These are phyloP conservation scores for Rotaria magnacalcarata DNA, from an alignment of 2,888 invertebrate genomes.

Conservation along the genomic window DNA sequence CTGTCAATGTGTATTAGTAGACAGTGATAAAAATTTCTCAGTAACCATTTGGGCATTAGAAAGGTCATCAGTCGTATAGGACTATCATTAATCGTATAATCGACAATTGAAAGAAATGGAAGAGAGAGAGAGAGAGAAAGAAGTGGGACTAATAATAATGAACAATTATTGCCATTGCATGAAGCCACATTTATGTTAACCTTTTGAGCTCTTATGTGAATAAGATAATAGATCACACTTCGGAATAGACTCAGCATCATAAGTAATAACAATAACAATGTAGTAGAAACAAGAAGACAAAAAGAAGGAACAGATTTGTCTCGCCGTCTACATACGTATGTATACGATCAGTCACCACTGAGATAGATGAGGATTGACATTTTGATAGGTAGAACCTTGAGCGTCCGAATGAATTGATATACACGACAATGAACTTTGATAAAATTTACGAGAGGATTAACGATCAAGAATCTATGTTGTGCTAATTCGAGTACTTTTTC, in stretches of 20 bases:
- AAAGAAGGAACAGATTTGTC: not conserved
- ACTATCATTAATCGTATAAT: not conserved
- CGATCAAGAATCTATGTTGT: not conserved
- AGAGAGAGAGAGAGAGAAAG: not conserved
- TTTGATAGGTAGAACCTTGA: conserved; percentile 26
- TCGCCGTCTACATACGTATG: not conserved
- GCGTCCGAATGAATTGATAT: not conserved
- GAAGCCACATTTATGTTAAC: not conserved
- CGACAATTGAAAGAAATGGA: not conserved
- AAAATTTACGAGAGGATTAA: conserved; percentile 17
- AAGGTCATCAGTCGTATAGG: not conserved
- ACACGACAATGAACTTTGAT: conserved; percentile 6
- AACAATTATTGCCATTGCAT: not conserved
- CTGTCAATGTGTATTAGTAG: not conserved
- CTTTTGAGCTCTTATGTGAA: not conserved
- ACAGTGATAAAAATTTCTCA: not conserved
- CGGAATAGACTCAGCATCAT: not conserved
- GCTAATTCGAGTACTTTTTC: not conserved
- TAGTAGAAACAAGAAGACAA: not conserved
- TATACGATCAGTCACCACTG: not conserved
- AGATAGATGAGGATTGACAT: not conserved
- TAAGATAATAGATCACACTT: conserved; percentile 26
- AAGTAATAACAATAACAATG: conserved; percentile 7
- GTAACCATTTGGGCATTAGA: not conserved
- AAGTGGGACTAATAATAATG: not conserved